Conservation (phyloP, 2,113 vertebrate species). For the Nanorana parkeri region DNA sequence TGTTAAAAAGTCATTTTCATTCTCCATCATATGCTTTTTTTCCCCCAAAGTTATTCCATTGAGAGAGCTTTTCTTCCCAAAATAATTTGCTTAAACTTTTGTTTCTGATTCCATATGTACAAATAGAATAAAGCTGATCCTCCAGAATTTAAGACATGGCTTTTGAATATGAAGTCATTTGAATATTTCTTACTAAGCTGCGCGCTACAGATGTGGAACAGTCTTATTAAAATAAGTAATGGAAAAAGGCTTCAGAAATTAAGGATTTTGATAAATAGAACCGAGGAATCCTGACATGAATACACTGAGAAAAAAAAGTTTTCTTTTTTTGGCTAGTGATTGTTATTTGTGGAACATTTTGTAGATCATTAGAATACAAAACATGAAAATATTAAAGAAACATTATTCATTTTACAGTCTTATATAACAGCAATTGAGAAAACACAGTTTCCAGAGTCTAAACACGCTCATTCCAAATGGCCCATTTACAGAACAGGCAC, state of each 20-base stretch:
- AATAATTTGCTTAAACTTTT: not conserved
- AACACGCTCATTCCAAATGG: too few species aligned
- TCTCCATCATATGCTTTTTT: not conserved
- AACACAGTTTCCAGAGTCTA: too few species aligned
- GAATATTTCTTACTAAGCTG: not conserved
- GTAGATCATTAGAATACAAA: too few species aligned
- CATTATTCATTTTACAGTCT: too few species aligned
- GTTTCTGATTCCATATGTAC: not conserved
- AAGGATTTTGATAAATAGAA: not conserved
- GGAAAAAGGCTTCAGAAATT: not conserved
- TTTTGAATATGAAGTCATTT: slow-evolving; percentile 11
- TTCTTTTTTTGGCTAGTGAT: too few species aligned
- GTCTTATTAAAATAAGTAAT: slow-evolving; percentile 16
- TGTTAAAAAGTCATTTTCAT: not conserved
- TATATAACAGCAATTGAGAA: too few species aligned
- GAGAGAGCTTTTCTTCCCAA: not conserved
- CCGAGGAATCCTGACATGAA: not conserved
- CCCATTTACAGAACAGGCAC: too few species aligned
- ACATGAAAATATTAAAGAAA: too few species aligned
- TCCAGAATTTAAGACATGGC: not conserved
- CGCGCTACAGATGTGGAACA: not conserved
- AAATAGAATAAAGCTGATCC: slow-evolving; percentile 21
- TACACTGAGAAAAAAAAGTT: not conserved
- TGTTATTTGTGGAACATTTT: too few species aligned
- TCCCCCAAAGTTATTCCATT: not conserved